Evolutionary conservation across 2,797 vertebrate species (phyloP), one percentile per base, ranked within the genome.

Genomic region (Lithobates pipiens): DNA sequence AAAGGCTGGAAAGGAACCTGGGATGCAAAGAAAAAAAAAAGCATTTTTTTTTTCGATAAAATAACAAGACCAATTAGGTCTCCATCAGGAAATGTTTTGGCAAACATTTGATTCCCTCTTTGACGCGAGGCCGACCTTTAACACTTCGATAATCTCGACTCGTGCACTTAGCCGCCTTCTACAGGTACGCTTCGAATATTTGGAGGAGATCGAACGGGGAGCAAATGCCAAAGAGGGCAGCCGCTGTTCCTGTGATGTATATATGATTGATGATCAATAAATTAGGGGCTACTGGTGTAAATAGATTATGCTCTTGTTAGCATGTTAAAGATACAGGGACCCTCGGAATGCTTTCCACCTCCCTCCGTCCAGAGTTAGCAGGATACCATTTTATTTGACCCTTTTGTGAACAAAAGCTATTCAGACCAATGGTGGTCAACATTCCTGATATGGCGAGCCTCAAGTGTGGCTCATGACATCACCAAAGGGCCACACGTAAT

Each of bases 121-220:
- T 39, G 72, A 76, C 73, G 50, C 29, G 69, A 71, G 61, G 67
- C 65, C 80, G 85, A 86, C 85, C 85, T 86, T 86, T 86, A 82
- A 82, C 74, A 77, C 78, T 82, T 76, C 85, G 75, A 82, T 86
- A 86, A 86, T 86, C 85, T 82, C 34, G 73, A 77, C 79, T 86
- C 16, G 23, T 63, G 77, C 73, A 71, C 67, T 82, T 77, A 71
- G 72, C 11, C 15, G 39, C 50, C 61, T 74, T 69, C 44, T 61
- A 21, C 25, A 67, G 76, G 63, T 67, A 68, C 70, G 50, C 21
- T 74, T 81, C 65, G 21, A 71, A 86, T 86, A 82, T 86, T 86
- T 82, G 61, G 79, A 82, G 79, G 44, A 76, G 61, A 81, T 68
- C 75, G 63, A 85, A 44, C 46, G 61, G 79, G 77, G 46, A 57